phyloP scores from a whole-genome alignment of 2,113 vertebrate species.

The Pomatostomus ruficeps region DNA sequence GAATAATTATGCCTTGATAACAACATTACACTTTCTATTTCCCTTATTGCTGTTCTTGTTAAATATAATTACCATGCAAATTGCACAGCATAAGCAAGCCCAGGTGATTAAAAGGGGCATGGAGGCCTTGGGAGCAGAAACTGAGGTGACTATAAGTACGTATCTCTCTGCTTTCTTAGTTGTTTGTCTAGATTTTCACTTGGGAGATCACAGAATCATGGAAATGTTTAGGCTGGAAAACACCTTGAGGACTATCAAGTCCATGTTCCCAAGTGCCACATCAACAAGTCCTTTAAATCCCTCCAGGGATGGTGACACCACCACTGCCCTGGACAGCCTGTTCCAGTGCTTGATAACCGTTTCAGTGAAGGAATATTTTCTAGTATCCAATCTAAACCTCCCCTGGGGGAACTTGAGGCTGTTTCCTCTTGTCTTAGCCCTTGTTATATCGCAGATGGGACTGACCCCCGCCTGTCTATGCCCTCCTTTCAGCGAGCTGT shows the following conservation, averaged over 20 bases:
- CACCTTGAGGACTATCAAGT: background rate
- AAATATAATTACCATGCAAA: slow-evolving; percentile 72
- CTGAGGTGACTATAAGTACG: slow-evolving; percentile 12
- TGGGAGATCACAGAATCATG: background rate
- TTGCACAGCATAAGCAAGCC: slow-evolving; percentile 48
- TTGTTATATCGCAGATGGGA: background rate
- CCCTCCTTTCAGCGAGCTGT: background rate
- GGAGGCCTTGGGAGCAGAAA: slow-evolving; percentile 1
- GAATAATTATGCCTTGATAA: slow-evolving; percentile 67
- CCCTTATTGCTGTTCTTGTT: slow-evolving; percentile 67
- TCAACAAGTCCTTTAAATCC: background rate
- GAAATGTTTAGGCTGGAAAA: background rate
- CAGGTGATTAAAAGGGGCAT: slow-evolving; percentile 51
- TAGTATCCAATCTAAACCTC: background rate
- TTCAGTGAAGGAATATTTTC: background rate
- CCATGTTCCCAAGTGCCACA: background rate
- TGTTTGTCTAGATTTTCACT: background rate
- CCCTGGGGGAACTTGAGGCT: background rate
- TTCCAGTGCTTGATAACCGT: background rate
- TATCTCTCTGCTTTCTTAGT: background rate
- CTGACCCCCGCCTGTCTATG: fast-evolving
- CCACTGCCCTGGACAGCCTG: background rate
- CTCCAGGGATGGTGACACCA: background rate
- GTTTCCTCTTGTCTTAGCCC: background rate
- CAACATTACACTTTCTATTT: slow-evolving; percentile 64